Base-by-base conservation (phyloP, 2,888 invertebrate species). In the Suillia variegata region DNA sequence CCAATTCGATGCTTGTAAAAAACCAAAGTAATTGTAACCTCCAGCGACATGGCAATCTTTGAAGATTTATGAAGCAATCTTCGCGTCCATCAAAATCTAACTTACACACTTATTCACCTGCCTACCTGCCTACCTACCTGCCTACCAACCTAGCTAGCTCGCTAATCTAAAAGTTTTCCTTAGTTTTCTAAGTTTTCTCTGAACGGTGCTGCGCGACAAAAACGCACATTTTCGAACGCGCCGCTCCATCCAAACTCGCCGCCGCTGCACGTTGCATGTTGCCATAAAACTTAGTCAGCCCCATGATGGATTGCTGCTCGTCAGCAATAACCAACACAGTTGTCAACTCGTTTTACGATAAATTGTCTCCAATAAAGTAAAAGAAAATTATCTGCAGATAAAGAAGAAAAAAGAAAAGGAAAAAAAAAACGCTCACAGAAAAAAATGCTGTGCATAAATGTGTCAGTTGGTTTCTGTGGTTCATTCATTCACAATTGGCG, bases 301-400 rank as follows among this genome's bases (percentile, higher is more conserved):
- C 45, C 4, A 51, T 56, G 51, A 56, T 48, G 34, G 47, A 59
- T 59, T 18, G 55, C 33, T 47, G 34, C 52, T 33, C 59, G 45
- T 59, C 55, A 59, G 33, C 55, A 59, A 59, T 55, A 55, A 33
- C 51, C 50, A 51, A 26, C 59, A 58, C 48, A n/a, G 48, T 33
- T 24, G 26, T 54, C 49, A 59, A 55, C 59, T 45, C n/a, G 54
- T 50, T 59, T 54, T 24, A 10, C 42, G 45, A 51, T 59, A 52
- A 48, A 59, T 59, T 59, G 56, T 59, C 59, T 15, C 55, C 55
- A 56, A 42, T 31, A 20, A 47, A 55, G 47, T 20, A 47, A 55
- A 24, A 52, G 33, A 52, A 52, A 48, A 59, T 59, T 59, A 48
- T 59, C 59, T 20, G 50, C 55, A 56, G n/a, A 26, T 18, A 20